Evolutionary conservation across 2,113 vertebrate genomes (phyloP).

Genomic region (Apaloderma vittatum): DNA sequence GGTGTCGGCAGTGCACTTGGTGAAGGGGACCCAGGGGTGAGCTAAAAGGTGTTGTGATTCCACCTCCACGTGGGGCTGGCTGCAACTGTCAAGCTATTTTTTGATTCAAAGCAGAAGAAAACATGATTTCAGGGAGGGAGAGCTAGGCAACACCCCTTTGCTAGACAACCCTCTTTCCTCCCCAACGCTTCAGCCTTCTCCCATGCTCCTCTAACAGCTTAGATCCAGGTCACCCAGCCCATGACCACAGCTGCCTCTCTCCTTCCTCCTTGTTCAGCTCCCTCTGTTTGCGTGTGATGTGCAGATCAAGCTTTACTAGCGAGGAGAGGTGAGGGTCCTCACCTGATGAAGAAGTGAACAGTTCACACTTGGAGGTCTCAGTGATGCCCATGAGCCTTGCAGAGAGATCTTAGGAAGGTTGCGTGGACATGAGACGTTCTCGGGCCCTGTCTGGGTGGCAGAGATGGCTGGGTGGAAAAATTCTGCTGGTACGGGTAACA

Average conservation of each 20-base stretch:
- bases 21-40: background rate
- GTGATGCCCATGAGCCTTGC: constrained; percentile 91
- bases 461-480: constrained; percentile 90
- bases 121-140: background rate
- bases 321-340: background rate
- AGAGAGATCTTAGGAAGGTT: constrained; percentile 82
- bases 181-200: background rate
- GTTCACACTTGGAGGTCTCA: constrained; percentile 87
- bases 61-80: background rate
- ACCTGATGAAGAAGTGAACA: constrained; percentile 88
- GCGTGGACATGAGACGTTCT: constrained; percentile 36
- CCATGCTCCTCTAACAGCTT: background rate
- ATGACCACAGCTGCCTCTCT: background rate
- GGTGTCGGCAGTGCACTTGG: background rate
- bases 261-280: background rate
- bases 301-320: background rate
- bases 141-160: background rate
- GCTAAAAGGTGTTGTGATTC: background rate
- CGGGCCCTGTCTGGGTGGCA: constrained; percentile 71
- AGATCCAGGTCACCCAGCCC: background rate
- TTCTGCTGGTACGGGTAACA: constrained; percentile 87
- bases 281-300: background rate
- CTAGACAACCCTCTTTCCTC: background rate
- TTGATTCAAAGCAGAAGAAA: background rate
- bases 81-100: background rate